These are phyloP conservation scores for Caerostris extrusa DNA, from an alignment of 1,140 invertebrate genomes.

Conservation along the genomic window DNA sequence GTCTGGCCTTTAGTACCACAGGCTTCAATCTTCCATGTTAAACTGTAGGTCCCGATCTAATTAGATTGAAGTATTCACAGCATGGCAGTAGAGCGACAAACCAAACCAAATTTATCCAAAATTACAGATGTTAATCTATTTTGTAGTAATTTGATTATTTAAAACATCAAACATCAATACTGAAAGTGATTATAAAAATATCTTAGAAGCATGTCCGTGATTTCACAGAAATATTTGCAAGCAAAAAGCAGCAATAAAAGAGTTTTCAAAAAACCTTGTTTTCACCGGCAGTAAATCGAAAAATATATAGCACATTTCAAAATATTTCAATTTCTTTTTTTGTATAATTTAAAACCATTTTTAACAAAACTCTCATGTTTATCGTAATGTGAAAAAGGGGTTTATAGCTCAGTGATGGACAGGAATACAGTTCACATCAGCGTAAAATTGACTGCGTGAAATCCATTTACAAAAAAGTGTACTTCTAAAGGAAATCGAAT, in stretches of 20 bases:
- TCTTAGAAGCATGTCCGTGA: too few species aligned
- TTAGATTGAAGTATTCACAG: too few species aligned
- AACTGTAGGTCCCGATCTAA: too few species aligned
- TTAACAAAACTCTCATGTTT: conserved; percentile 42
- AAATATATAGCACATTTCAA: conserved; percentile 16
- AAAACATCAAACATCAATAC: too few species aligned
- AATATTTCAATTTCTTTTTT: neutral
- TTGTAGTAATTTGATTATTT: too few species aligned
- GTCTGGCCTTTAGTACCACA: too few species aligned
- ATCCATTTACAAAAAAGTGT: conserved; percentile 53
- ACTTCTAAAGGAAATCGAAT: conserved; percentile 61
- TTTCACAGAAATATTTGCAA: too few species aligned
- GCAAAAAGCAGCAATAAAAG: neutral
- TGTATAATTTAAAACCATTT: neutral
- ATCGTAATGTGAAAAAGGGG: conserved; percentile 20
- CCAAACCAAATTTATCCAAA: neutral
- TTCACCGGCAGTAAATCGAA: neutral
- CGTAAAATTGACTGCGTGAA: conserved; percentile 57
- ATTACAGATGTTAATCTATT: too few species aligned
- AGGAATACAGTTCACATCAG: conserved; percentile 11
- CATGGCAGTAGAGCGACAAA: too few species aligned
- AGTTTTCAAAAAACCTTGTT: neutral
- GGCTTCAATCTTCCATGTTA: too few species aligned
- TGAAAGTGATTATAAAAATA: too few species aligned
- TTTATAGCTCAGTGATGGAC: conserved; percentile 27